These are phyloP conservation scores for Dendrocincla tyrannina DNA, from an alignment of 2,797 vertebrate species.

Conservation along the genomic window DNA sequence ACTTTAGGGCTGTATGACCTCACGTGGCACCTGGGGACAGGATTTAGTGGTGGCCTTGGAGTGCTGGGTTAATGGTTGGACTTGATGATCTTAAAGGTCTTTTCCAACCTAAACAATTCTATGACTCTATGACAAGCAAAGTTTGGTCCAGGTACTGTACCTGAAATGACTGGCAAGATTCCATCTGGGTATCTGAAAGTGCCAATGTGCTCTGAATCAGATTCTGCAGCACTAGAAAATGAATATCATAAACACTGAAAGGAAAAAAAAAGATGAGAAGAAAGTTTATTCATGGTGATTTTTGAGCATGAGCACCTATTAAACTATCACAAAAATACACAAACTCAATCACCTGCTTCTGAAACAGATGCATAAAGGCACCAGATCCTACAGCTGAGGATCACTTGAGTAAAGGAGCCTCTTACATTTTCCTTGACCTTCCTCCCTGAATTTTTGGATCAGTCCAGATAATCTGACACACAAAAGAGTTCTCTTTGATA, in stretches of 20 bases:
- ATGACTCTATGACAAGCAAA: not conserved
- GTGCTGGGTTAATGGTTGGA: not conserved
- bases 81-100: not conserved
- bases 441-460: not conserved
- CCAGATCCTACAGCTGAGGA: not conserved
- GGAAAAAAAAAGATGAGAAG: not conserved
- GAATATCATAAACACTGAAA: conserved; percentile 87
- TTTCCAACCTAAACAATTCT: not conserved
- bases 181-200: conserved; percentile 92
- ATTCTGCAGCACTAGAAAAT: conserved; percentile 90
- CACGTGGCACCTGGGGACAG: not conserved
- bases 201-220: conserved; percentile 94
- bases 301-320: not conserved
- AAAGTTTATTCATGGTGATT: not conserved
- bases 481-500: not conserved
- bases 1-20: not conserved
- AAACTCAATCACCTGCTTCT: not conserved
- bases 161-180: conserved; percentile 90
- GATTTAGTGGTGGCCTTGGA: not conserved
- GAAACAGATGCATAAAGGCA: not conserved
- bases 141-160: conserved; percentile 66
- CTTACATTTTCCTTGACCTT: not conserved
- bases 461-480: not conserved
- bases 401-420: not conserved
- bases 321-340: not conserved